Evolutionary conservation across 2,113 vertebrate genomes (phyloP).

Genomic region (Neodon shergylaensis): DNA sequence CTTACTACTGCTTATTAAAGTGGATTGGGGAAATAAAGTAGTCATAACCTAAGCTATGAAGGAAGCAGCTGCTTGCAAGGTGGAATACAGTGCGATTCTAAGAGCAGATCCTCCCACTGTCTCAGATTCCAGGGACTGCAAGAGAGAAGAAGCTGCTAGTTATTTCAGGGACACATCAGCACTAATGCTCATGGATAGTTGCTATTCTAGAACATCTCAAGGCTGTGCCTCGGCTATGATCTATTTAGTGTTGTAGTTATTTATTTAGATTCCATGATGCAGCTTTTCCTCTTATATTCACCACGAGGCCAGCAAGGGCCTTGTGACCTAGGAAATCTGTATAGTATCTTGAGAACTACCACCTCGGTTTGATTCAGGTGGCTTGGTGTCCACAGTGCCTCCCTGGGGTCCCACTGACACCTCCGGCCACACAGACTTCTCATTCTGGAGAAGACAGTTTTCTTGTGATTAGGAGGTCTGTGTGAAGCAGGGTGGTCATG

Average conservation of each 20-base stretch:
- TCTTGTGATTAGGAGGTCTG: neutral
- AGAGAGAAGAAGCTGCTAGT: neutral
- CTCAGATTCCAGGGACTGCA: neutral
- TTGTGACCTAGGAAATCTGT: constrained; percentile 49
- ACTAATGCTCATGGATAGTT: neutral
- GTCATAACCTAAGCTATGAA: neutral
- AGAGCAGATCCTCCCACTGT: neutral
- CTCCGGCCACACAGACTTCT: neutral
- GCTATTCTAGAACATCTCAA: neutral
- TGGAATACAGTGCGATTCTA: neutral
- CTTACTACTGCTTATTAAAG: neutral
- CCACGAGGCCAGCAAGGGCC: neutral
- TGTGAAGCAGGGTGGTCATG: neutral
- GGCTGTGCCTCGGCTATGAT: neutral
- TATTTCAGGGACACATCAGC: neutral
- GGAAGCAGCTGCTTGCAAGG: neutral
- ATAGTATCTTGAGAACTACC: neutral
- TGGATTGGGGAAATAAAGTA: neutral
- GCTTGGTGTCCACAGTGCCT: neutral
- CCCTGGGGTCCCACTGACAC: neutral
- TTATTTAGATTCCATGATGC: neutral
- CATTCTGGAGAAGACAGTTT: neutral
- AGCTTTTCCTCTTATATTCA: neutral
- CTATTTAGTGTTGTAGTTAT: neutral
- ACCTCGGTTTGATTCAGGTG: neutral